A percentile compares a stretch with the other conserved stretches of the same genome.
Evolutionary conservation across 2,888 invertebrate genomes (phyloP).

Genomic region (Cheilosia scutellata): DNA sequence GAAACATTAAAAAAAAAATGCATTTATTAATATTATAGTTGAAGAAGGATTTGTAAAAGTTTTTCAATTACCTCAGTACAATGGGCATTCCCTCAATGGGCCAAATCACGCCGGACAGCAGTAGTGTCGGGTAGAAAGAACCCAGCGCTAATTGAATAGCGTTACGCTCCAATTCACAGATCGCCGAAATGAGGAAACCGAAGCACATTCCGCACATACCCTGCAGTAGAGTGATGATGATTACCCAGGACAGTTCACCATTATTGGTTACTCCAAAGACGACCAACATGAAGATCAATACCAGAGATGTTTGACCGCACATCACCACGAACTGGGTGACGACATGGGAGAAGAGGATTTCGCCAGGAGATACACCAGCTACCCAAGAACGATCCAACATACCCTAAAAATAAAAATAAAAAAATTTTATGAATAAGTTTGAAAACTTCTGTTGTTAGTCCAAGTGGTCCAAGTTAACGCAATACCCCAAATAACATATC

Average conservation of each 20-base stretch:
- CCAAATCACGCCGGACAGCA: conserved; percentile 98
- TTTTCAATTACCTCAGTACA: conserved; percentile 86
- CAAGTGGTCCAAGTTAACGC: neutral
- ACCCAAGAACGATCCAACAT: conserved; percentile 96
- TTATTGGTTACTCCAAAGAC: conserved; percentile 96
- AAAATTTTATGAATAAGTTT: neutral
- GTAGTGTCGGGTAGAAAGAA: conserved; percentile 96
- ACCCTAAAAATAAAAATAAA: conserved; percentile 84
- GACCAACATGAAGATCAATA: conserved; percentile 95
- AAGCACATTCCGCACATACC: conserved; percentile 98
- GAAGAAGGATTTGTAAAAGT: neutral
- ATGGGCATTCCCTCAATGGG: conserved; percentile 98
- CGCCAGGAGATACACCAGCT: conserved; percentile 95
- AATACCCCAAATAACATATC: neutral
- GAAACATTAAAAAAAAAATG: conserved; percentile 4
- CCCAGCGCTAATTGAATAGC: conserved; percentile 97
- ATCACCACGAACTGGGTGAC: conserved; percentile 97
- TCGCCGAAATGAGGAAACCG: conserved; percentile 96
- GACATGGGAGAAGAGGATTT: conserved; percentile 97
- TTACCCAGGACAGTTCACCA: conserved; percentile 93
- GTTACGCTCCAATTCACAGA: conserved; percentile 95
- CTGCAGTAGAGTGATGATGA: conserved; percentile 94
- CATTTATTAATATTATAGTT: neutral
- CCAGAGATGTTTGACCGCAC: conserved; percentile 96
- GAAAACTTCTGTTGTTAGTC: neutral